Evolutionary conservation across 2,888 invertebrate species (phyloP), one percentile per base, ranked within the genome.

Genomic region (Volucella inanis): DNA sequence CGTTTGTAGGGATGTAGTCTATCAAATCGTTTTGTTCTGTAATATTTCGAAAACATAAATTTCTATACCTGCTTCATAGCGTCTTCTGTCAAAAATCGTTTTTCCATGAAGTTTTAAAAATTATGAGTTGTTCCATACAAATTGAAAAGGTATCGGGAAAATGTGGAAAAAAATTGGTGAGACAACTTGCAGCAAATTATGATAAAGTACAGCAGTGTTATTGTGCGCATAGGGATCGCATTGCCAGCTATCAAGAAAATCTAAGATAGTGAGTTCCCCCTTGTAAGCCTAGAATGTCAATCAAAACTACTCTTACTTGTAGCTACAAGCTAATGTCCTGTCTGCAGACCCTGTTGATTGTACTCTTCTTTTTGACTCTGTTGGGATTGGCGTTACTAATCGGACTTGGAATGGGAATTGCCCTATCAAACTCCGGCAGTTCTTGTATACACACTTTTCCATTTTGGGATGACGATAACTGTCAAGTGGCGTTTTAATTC

Each of bases 221-320:
- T 11, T 84, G 84, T 22, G 84, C 64, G 11, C 84, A 84, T 22
- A 47, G 22, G 10, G 59, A 70, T 8, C 84, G 84, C 11, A 79
- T 84, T 55, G 18, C 1, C 10, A 65, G 50, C 18, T 64, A 75
- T 49, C 79, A 79, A 50, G 55, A 79, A 59, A 78, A 70, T 65
- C 18, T 65, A 2, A 75, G 79, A 55, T 65, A 75, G 84, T 84
- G 67, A 75, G 84, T 55, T 57, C 2, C 6, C 9, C n/a, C 14
- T 10, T 2, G 12, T 47, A 12, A 31, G 10, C 4, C 15, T 18
- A 8, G 22, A 45, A 11, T 12, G 8, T 54, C n/a, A 22, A 43
- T 11, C 31, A 9, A n/a, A 3, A 14, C 8, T 52, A 1, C 11
- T 4, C 12, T 10, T 50, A 9, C 12, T 62, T 15, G 8, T 49